A percentile compares a stretch with the other conserved stretches of the same genome.
phyloP scores from a whole-genome alignment of 2,113 vertebrate species.

The Microtus montanus region DNA sequence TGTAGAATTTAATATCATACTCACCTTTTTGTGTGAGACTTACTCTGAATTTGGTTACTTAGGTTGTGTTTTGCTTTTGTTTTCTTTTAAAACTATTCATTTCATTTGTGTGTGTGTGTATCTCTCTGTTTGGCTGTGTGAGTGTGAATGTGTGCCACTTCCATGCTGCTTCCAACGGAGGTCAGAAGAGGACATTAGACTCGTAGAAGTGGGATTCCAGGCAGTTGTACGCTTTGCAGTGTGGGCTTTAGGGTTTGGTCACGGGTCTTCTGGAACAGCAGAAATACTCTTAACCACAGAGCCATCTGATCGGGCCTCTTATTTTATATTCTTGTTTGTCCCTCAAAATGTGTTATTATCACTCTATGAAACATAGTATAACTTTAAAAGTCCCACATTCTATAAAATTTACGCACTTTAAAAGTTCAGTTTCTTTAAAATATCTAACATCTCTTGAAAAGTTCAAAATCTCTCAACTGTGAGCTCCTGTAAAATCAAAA shows the following conservation, averaged over 20 bases:
- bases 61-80: not conserved
- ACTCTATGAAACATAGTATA: not conserved
- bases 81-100: not conserved
- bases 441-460: not conserved
- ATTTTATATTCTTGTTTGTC: not conserved
- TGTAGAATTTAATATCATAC: conserved; percentile 16
- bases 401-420: not conserved
- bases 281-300: not conserved
- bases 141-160: not conserved
- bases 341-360: not conserved
- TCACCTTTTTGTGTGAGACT: not conserved
- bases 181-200: not conserved
- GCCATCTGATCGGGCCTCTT: not conserved
- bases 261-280: not conserved
- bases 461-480: not conserved
- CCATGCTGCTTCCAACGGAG: not conserved
- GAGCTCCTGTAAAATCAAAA: not conserved
- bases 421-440: not conserved
- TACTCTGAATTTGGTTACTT: not conserved
- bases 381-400: not conserved
- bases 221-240: not conserved
- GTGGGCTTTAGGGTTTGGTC: not conserved
- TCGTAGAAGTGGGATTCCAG: not conserved
- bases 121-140: no score
- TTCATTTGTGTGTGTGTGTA: not conserved